These are phyloP conservation scores for Lethrus apterus DNA, from an alignment of 1,140 invertebrate species.

Conservation along the genomic window DNA sequence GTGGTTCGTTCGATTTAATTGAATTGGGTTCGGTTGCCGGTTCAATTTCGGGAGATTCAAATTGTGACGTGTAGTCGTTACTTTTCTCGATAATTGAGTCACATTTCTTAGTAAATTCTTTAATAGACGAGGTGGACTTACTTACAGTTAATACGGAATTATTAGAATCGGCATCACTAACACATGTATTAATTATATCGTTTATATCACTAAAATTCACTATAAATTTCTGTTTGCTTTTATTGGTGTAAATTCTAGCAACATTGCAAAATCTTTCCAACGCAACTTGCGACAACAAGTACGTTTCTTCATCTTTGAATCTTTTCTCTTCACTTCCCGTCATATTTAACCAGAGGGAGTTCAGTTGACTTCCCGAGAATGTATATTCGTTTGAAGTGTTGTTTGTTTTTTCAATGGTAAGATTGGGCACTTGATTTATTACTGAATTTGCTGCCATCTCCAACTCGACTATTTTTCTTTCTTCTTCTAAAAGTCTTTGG, in stretches of 20 bases:
- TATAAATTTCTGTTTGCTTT: constrained; percentile 5
- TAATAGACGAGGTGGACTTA: not conserved
- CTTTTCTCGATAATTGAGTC: not conserved
- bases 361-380: constrained; percentile 27
- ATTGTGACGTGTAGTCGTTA: constrained; percentile 8
- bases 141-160: not conserved
- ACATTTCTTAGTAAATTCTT: not conserved
- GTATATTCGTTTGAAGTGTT: constrained; percentile 12
- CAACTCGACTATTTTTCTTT: constrained; percentile 35
- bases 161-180: not conserved
- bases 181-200: not conserved
- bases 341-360: constrained; percentile 28
- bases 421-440: constrained; percentile 26
- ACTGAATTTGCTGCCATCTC: constrained; percentile 33
- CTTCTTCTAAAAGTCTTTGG: constrained; percentile 36
- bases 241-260: constrained; percentile 19
- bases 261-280: constrained; percentile 26
- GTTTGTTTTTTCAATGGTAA: constrained; percentile 10
- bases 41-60: constrained; percentile 10
- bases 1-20: constrained; percentile 7
- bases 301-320: constrained; percentile 26
- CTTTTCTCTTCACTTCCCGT: constrained; percentile 23
- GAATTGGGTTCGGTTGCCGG: not conserved
- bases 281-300: constrained; percentile 23
- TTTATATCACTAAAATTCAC: not conserved